phyloP scores from a whole-genome alignment of 2,888 invertebrate genomes.

The Macrophya alboannulata region DNA sequence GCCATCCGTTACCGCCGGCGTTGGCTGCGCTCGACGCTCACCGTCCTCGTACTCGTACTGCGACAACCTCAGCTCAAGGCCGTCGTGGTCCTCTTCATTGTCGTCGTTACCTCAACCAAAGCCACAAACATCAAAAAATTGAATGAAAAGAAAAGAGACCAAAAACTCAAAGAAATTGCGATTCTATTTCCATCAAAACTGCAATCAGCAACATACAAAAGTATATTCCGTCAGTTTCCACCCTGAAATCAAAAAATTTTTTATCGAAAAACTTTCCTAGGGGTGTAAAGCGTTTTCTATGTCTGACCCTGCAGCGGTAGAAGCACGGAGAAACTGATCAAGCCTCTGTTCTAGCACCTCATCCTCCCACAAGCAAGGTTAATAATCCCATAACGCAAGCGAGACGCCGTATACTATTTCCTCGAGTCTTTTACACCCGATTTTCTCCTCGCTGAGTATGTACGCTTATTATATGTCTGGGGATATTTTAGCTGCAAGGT shows the following conservation, averaged over 20 bases:
- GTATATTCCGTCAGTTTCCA: too few relatives aligned
- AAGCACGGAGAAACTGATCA: not conserved
- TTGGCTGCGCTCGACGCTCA: constrained; percentile 46
- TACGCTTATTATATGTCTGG: constrained; percentile 3
- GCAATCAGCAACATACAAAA: too few relatives aligned
- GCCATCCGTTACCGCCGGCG: constrained; percentile 59
- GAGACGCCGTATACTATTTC: not conserved
- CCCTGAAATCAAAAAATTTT: not conserved
- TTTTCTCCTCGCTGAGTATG: constrained; percentile 11
- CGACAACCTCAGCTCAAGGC: constrained; percentile 43
- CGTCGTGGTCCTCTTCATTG: not conserved
- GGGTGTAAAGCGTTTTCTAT: not conserved
- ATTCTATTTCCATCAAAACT: too few relatives aligned
- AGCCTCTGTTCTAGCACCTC: not conserved
- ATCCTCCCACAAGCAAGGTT: constrained; percentile 3
- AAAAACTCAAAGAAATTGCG: too few relatives aligned
- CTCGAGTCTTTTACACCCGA: not conserved
- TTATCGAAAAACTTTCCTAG: not conserved
- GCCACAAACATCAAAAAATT: not conserved
- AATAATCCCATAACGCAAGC: constrained; percentile 11
- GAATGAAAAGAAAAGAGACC: not conserved
- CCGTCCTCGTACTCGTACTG: not conserved
- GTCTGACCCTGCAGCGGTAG: not conserved
- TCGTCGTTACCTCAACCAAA: constrained; percentile 4
- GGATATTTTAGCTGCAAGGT: not conserved